phyloP scores from a whole-genome alignment of 53 echinoderm and acorn worm genomes.

The Astropecten irregularis region DNA sequence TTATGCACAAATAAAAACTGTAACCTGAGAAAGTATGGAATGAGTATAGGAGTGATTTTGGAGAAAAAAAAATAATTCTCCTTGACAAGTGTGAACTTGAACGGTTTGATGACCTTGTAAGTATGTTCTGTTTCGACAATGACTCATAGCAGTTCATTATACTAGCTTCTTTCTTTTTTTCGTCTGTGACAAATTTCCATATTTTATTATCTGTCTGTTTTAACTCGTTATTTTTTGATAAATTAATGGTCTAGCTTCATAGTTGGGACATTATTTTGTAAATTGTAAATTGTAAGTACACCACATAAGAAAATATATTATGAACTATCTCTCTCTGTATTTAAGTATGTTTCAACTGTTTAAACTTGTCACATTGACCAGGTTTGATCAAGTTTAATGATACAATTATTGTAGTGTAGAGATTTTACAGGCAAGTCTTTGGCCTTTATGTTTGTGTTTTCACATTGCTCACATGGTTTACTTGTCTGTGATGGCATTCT shows the following conservation, averaged over 20 bases:
- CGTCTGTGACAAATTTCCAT: not conserved
- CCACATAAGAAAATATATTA: constrained; percentile 54
- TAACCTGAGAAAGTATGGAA: too few relatives aligned
- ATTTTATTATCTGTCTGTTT: constrained; percentile 14
- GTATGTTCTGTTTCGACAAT: not conserved
- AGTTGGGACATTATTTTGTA: constrained; percentile 1
- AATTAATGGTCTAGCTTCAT: not conserved
- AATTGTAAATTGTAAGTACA: constrained; percentile 62
- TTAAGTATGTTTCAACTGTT: constrained; percentile 34
- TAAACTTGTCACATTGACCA: not conserved
- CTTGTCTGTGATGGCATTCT: constrained; percentile 8
- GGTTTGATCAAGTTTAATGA: not conserved
- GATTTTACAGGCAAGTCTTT: constrained; percentile 1
- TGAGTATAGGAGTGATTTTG: too few relatives aligned
- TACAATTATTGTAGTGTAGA: constrained; percentile 4
- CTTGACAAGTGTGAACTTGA: too few relatives aligned
- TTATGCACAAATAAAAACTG: too few relatives aligned
- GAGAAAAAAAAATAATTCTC: too few relatives aligned
- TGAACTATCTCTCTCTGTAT: constrained; percentile 56
- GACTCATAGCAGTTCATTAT: not conserved
- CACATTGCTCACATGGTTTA: not conserved
- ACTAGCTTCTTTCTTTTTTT: not conserved
- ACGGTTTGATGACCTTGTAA: too few relatives aligned
- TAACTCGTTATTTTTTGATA: not conserved
- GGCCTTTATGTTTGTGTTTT: not conserved